phyloP scores from a whole-genome alignment of 2,888 invertebrate species.

The Microplitis deprimator region DNA sequence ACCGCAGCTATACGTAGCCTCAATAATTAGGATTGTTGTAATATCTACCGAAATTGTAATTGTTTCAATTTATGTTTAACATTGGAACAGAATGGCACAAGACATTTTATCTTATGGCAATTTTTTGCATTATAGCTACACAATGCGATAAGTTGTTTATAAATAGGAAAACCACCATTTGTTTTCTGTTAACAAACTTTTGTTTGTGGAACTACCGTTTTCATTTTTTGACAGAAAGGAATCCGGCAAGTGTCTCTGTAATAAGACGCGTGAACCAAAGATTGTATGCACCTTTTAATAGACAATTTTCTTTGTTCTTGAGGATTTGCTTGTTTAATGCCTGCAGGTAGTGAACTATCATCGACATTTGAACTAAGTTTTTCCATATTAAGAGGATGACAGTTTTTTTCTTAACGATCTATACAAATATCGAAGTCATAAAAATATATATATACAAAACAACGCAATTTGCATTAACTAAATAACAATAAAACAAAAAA shows the following conservation, averaged over 20 bases:
- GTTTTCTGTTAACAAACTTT: constrained; percentile 96
- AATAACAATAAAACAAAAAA: too few species aligned
- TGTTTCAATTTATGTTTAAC: constrained; percentile 98
- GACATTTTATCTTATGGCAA: constrained; percentile 96
- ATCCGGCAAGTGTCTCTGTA: constrained; percentile 98
- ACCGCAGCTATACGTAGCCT: constrained; percentile 88
- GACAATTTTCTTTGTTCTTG: constrained; percentile 89
- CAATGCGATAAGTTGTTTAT: constrained; percentile 98
- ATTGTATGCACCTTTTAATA: constrained; percentile 93
- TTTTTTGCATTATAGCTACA: constrained; percentile 99
- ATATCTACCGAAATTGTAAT: constrained; percentile 94
- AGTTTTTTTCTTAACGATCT: constrained; percentile 77
- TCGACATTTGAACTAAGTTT: constrained; percentile 95
- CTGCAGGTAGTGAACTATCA: constrained; percentile 91
- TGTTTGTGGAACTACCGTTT: constrained; percentile 97
- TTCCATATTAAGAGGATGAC: constrained; percentile 98
- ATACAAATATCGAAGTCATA: too few species aligned
- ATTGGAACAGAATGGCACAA: constrained; percentile 98
- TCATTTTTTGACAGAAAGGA: constrained; percentile 99
- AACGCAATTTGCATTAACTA: constrained; percentile 61
- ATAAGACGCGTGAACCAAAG: constrained; percentile 96
- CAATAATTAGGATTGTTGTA: constrained; percentile 95
- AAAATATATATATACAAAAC: too few species aligned
- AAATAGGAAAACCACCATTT: constrained; percentile 97
- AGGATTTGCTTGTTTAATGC: constrained; percentile 91